Evolutionary conservation across 2,888 invertebrate genomes (phyloP).

Genomic region (Osmoderma eremita): DNA sequence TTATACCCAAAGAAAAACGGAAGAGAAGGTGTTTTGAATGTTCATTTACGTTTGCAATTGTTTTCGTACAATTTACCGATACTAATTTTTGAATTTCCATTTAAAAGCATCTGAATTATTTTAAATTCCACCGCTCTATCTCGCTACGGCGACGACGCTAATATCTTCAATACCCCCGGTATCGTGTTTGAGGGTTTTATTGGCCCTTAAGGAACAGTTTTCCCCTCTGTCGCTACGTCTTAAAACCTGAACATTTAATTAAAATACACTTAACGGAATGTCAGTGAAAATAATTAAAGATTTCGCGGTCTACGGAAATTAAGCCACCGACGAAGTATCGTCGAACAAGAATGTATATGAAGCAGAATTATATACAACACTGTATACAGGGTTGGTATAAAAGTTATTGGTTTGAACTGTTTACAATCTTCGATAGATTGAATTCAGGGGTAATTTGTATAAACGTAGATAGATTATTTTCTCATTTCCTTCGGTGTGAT

Average conservation of each 20-base stretch:
- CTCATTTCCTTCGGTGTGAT: too few relatives aligned
- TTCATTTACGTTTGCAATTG: too few relatives aligned
- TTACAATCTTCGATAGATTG: too few relatives aligned
- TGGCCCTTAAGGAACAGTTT: conserved; percentile 36
- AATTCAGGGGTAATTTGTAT: too few relatives aligned
- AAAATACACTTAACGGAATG: conserved; percentile 39
- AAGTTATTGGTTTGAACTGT: too few relatives aligned
- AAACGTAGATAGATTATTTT: neutral
- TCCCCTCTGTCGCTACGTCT: conserved; percentile 22
- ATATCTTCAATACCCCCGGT: conserved; percentile 23
- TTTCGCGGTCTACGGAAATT: conserved; percentile 44
- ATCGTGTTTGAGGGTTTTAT: conserved; percentile 35
- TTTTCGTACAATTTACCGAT: too few relatives aligned
- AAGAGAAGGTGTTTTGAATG: too few relatives aligned
- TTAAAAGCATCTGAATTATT: conserved; percentile 11
- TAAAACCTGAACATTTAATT: conserved; percentile 35
- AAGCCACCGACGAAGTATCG: conserved; percentile 25
- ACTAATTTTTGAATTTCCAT: conserved; percentile 22
- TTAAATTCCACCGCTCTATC: conserved; percentile 19
- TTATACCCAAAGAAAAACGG: too few relatives aligned
- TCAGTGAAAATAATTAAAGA: conserved; percentile 48
- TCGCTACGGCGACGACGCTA: conserved; percentile 20
- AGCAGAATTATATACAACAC: neutral
- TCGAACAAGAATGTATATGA: conserved; percentile 1
- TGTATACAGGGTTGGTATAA: too few relatives aligned